Evolutionary conservation across 2,888 invertebrate species (phyloP), one percentile per base, ranked within the genome.

Genomic region (Acleris holmiana): DNA sequence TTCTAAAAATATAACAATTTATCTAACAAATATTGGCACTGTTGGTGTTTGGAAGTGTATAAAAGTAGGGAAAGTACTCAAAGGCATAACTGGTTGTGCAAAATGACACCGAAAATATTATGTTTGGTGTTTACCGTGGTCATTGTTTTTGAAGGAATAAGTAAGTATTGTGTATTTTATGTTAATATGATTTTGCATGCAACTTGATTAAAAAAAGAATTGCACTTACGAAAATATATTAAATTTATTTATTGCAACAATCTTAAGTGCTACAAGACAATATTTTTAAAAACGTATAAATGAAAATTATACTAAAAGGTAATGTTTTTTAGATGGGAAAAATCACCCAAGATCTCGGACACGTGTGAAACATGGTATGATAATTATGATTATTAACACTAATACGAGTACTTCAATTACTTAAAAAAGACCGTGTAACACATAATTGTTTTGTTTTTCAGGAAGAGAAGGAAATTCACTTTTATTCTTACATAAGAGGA

Each of bases 21-120:
- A 41, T 19, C 25, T 35, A 25, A 23, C 53, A 21, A 59, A 64
- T 64, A 48, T 64, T 64, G 25, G 21, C 29, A 23, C 63, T 58
- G 53, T 2, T 64, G 64, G 18, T 10, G 10, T 47, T n/a, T 5
- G 6, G 7, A 15, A 59, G 53, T 59, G 8, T 64, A 64, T 64
- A 64, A 48, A 64, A 23, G 40, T 21, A 18, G 4, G 17, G 4
- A 35, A 21, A 13, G 35, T 48, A 23, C 2, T 15, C 19, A 7
- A n/a, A 44, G 10, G 10, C 13, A 29, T 10, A 35, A 35, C 8
- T 13, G 10, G 4, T 35, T 13, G 35, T 35, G 35, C 13, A 35
- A 49, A 54, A 64, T 64, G 64, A 47, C 40, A 19, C 40, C 58
- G 5, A 18, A 54, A 19, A 40, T 58, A 13, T 44, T 58, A 46